Conservation (phyloP, 2,113 vertebrate genomes). For the Neofelis nebulosa region DNA sequence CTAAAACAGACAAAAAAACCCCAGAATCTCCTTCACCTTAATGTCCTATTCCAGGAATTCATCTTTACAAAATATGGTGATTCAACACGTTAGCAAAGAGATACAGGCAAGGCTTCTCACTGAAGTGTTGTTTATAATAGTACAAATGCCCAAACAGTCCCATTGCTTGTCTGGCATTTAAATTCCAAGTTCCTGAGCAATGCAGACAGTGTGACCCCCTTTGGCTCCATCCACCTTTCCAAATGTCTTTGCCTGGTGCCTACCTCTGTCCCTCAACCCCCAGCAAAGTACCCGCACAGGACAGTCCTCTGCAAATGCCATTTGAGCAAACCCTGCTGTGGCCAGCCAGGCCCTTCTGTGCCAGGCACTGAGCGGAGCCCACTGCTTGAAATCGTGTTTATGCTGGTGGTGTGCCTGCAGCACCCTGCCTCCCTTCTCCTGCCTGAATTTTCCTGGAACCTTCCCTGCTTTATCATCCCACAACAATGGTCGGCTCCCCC, state of each 20-base stretch:
- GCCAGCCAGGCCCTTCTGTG: not conserved
- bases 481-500: rapidly evolving
- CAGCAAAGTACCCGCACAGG: rapidly evolving
- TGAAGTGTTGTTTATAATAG: not conserved
- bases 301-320: not conserved
- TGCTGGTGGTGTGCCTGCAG: not conserved
- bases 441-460: not conserved
- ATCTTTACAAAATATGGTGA: not conserved
- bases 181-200: too few relatives aligned
- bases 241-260: rapidly evolving
- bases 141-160: not conserved
- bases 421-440: not conserved
- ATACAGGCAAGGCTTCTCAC: not conserved
- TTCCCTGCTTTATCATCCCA: not conserved
- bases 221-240: not conserved
- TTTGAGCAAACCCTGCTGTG: not conserved
- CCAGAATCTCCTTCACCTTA: not conserved
- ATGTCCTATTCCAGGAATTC: not conserved
- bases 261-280: rapidly evolving
- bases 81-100: not conserved
- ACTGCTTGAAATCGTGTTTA: not conserved
- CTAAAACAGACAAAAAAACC: not conserved
- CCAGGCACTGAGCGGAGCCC: not conserved
- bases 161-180: rapidly evolving
- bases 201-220: rapidly evolving